Conservation (phyloP, 2,888 invertebrate genomes). For the Campopleginae sp. region DNA sequence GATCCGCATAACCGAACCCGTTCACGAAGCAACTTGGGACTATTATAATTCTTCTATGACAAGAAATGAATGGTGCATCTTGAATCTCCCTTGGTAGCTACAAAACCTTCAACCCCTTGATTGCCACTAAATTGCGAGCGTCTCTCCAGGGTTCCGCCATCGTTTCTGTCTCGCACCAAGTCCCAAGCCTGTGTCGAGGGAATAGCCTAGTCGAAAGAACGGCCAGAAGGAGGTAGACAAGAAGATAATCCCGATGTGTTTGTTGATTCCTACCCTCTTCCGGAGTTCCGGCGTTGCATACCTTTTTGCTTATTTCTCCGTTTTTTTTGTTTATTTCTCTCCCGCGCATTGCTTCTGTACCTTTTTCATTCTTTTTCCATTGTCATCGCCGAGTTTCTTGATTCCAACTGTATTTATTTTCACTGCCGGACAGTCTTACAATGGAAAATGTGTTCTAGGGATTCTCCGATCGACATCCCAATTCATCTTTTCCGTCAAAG, state of each 20-base stretch:
- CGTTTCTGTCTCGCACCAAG: conserved; percentile 60
- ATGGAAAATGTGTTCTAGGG: conserved; percentile 33
- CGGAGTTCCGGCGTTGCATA: conserved; percentile 42
- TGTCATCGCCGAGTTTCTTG: conserved; percentile 12
- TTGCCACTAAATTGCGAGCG: conserved; percentile 82
- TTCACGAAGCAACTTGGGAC: conserved; percentile 63
- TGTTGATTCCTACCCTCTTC: conserved; percentile 72
- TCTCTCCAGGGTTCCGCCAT: conserved; percentile 62
- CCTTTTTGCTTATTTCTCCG: conserved; percentile 45
- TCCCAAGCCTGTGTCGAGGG: conserved; percentile 60
- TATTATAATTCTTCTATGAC: conserved; percentile 80
- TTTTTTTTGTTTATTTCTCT: conserved; percentile 68
- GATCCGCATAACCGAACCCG: background rate
- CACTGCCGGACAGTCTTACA: conserved; percentile 23
- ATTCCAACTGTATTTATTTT: conserved; percentile 28
- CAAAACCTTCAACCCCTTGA: conserved; percentile 83
- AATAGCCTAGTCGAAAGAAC: conserved; percentile 56
- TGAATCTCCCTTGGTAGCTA: conserved; percentile 80
- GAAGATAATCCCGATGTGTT: conserved; percentile 71
- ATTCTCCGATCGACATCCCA: conserved; percentile 76
- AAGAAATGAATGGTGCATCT: conserved; percentile 80
- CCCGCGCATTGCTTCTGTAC: conserved; percentile 55
- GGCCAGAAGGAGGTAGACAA: conserved; percentile 64
- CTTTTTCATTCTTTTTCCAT: conserved; percentile 17
- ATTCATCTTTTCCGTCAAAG: conserved; percentile 46